Base-by-base conservation (phyloP, 2,113 vertebrate species). In the Illadopsis cleaveri region DNA sequence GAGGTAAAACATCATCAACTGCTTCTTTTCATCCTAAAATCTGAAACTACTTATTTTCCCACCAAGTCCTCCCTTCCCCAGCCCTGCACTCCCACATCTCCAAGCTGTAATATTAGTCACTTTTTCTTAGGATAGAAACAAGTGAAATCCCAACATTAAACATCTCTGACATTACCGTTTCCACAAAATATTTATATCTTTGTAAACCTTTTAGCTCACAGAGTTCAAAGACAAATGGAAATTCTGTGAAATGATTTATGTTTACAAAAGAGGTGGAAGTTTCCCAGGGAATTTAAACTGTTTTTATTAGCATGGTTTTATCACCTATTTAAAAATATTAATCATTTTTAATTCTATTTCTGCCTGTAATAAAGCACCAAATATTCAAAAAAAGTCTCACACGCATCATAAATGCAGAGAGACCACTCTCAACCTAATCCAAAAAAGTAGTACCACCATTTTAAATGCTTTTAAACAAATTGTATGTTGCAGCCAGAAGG, bases 201-300 rank as follows among this genome's bases (percentile, higher is more conserved):
- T 44, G 11, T n/a, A 73, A 89, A 57, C 28, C 5, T 58, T 76
- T 80, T 31, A 27, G 9, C 56, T 28, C 40, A 40, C 6, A 45
- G 27, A 72, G 15, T 44, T 77, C 45, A 51, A 38, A 72, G 72
- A 17, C 18, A 72, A 81, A 68, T 8, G 77, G 45, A 47, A n/a
- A n/a, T n/a, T n/a, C n/a, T n/a, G n/a, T n/a, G n/a, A n/a, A 80
- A 66, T 48, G 0, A 60, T 65, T 66, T 82, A 45, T 2, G 1
- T 83, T 87, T 53, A 51, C 9, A 37, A 15, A 89, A 72, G 11
- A 60, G n/a, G 18, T 30, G n/a, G 24, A 73, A 17, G 31, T 61
- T 83, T 78, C 17, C 42, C 8, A 38, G 12, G 53, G 15, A 68
- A 82, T 47, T 40, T 33, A 18, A n/a, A 45, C 17, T 14, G 5